Conservation (phyloP, 1,140 invertebrate species). For the Ips nitidus region DNA sequence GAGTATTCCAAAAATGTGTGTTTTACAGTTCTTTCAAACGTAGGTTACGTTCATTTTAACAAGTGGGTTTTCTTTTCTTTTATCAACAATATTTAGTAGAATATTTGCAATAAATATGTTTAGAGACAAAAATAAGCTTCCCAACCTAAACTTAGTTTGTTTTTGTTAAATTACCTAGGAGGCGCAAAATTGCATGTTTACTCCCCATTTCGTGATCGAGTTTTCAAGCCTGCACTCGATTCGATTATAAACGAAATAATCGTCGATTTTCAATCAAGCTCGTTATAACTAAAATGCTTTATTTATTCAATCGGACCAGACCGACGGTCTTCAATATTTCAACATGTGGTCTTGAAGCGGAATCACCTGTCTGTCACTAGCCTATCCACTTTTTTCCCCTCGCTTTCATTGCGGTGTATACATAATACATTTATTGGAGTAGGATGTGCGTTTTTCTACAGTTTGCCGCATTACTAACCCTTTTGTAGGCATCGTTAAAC, state of each 20-base stretch:
- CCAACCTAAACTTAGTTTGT: too few relatives aligned
- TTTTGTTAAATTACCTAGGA: too few relatives aligned
- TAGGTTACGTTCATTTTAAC: too few relatives aligned
- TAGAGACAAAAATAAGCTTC: too few relatives aligned
- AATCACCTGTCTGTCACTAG: conserved; percentile 32
- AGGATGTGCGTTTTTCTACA: conserved; percentile 6
- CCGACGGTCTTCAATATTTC: conserved; percentile 26
- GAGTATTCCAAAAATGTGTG: too few relatives aligned
- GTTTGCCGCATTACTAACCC: not conserved
- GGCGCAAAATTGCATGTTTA: not conserved
- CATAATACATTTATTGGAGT: conserved; percentile 13
- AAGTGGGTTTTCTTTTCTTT: too few relatives aligned
- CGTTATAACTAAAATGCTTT: conserved; percentile 29
- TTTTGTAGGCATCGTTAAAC: conserved; percentile 8
- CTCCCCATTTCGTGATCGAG: conserved; percentile 35
- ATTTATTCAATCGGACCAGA: conserved; percentile 25
- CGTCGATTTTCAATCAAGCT: conserved; percentile 40
- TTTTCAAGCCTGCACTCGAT: conserved; percentile 31
- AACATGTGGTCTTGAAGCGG: conserved; percentile 23
- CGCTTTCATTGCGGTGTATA: not conserved
- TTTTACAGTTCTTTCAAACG: too few relatives aligned
- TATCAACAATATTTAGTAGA: too few relatives aligned
- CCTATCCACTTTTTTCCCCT: conserved; percentile 18
- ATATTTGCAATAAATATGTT: too few relatives aligned
- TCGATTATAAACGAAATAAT: conserved; percentile 36